phyloP scores from a whole-genome alignment of 2,797 vertebrate species.

The Tympanoctomys barrerae region DNA sequence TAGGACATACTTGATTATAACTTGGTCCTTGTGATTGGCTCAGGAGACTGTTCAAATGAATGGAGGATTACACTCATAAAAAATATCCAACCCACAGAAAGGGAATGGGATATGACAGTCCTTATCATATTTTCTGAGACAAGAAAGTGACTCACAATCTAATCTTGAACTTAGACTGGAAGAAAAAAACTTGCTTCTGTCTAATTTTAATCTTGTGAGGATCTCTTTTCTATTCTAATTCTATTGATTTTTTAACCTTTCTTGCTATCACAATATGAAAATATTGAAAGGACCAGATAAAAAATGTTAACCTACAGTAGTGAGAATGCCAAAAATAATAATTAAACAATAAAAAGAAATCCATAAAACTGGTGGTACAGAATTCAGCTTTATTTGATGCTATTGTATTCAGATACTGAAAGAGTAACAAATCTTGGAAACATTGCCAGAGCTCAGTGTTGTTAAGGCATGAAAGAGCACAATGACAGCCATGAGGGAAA shows the following conservation, averaged over 20 bases:
- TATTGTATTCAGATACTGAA: neutral
- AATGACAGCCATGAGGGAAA: neutral
- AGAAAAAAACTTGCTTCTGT: slow-evolving; percentile 62
- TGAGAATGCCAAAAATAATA: slow-evolving; percentile 22
- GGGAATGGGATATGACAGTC: neutral
- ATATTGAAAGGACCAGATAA: slow-evolving; percentile 66
- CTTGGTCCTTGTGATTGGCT: neutral
- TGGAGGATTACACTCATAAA: neutral
- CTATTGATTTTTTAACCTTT: slow-evolving; percentile 68
- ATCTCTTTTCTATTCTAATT: slow-evolving; percentile 69
- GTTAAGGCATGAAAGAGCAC: neutral
- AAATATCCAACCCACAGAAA: neutral
- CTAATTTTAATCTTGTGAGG: slow-evolving; percentile 65
- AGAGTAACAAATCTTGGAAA: slow-evolving; percentile 40
- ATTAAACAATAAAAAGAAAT: slow-evolving; percentile 56
- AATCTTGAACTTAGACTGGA: slow-evolving; percentile 46
- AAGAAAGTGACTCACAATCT: slow-evolving; percentile 32
- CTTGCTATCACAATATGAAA: slow-evolving; percentile 51
- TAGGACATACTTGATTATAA: neutral
- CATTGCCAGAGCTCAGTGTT: neutral
- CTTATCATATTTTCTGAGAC: slow-evolving; percentile 25
- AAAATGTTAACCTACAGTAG: slow-evolving; percentile 62
- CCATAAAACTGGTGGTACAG: neutral
- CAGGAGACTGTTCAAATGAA: slow-evolving; percentile 49
- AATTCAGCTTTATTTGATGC: neutral